These are phyloP conservation scores for Tenebrosternarchus preto DNA, from an alignment of 2,113 vertebrate species.

Conservation along the genomic window DNA sequence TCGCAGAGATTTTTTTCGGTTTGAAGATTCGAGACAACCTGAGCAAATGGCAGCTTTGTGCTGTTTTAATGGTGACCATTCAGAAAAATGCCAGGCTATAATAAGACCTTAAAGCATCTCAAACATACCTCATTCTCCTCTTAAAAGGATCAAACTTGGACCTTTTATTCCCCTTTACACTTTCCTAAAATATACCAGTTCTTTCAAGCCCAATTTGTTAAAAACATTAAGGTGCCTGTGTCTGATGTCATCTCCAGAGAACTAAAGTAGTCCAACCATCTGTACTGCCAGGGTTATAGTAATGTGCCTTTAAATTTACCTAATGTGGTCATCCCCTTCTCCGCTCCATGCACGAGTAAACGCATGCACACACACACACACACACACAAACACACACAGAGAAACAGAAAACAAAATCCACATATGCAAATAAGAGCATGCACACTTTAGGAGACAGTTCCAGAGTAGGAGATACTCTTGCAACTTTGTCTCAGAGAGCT, in stretches of 20 bases:
- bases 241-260: not conserved
- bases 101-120: not conserved
- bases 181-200: not conserved
- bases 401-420: not conserved
- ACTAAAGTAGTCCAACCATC: slow-evolving; percentile 44
- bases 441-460: not conserved
- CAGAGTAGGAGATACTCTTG: not conserved
- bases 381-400: not conserved
- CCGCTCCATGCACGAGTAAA: too few species aligned
- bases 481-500: not conserved
- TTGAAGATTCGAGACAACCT: not conserved
- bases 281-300: slow-evolving; percentile 1
- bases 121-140: not conserved
- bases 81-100: not conserved
- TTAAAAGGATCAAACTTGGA: not conserved
- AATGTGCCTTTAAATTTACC: slow-evolving; percentile 6
- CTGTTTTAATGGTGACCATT: not conserved
- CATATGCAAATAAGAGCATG: not conserved
- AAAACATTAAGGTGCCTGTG: not conserved
- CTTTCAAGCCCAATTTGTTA: not conserved
- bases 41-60: too few species aligned
- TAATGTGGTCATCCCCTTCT: too few species aligned
- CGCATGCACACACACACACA: not conserved
- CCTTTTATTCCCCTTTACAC: too few species aligned
- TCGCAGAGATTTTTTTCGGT: not conserved